Evolutionary conservation across 2,888 invertebrate genomes (phyloP), one percentile per base, ranked within the genome.

Genomic region (Ichneumon xanthorius): DNA sequence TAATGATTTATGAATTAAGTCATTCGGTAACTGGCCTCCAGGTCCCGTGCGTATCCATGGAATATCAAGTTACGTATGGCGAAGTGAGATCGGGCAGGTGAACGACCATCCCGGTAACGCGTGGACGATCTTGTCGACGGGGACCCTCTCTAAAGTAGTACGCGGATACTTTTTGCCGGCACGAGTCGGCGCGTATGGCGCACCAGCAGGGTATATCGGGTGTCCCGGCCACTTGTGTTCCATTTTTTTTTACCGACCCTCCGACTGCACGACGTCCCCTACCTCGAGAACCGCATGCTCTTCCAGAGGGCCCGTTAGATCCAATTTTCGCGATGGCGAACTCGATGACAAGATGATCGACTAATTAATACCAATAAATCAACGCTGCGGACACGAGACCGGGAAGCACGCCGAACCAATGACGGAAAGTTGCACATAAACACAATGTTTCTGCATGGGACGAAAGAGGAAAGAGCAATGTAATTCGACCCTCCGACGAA

Each of bases 81-180:
- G 58, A 55, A 45, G 14, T 50, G 73, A 65, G 75, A 9, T 48
- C 70, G 22, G 45, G 70, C 30, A 83, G 87, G 86, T 88, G 87
- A 88, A 88, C 84, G 87, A 87, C 87, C 85, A 85, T 86, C 61
- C 82, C 76, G 73, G 84, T 81, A 87, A 88, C 87, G 83, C 86
- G 86, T 85, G 86, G 82, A 82, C 82, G 87, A 84, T 87, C 82
- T 40, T 58, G 81, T 71, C 68, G 73, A 78, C 48, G 70, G 82
- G 50, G 40, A 53, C 63, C 63, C 58, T 70, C 71, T 67, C 67
- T 77, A 72, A 80, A 80, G 77, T 76, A 67, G 72, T 72, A 72
- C 63, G 50, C 33, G 75, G 45, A 11, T 30, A 55, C 68, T 78
- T 78, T 68, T 55, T 68, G 78, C 68, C 40, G 40, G 78, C 78